These are phyloP conservation scores for Sinocyclocheilus anshuiensis DNA, from an alignment of 2,113 vertebrate species.

Conservation along the genomic window DNA sequence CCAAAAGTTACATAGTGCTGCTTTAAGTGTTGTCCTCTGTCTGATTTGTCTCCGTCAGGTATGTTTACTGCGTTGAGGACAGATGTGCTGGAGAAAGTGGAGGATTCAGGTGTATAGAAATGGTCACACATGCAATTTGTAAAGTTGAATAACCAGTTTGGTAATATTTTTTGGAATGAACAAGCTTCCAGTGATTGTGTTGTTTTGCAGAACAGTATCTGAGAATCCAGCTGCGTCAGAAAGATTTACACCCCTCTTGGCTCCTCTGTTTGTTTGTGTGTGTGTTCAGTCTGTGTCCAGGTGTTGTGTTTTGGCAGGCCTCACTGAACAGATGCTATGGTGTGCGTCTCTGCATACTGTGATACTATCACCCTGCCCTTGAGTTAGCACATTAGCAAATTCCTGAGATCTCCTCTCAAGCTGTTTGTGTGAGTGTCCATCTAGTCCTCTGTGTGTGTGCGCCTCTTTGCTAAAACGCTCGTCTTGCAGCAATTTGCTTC, in stretches of 20 bases:
- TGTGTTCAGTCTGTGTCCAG: constrained; percentile 6
- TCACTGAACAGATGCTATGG: constrained; percentile 22
- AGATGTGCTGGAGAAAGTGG: constrained; percentile 62
- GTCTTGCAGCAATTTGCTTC: neutral
- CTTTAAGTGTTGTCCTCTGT: neutral
- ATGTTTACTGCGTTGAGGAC: constrained; percentile 65
- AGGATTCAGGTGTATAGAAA: constrained; percentile 45
- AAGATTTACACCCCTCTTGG: neutral
- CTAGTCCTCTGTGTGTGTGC: neutral
- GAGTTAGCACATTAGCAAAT: constrained; percentile 20
- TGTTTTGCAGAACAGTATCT: constrained; percentile 15
- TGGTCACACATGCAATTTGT: neutral
- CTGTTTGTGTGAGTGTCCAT: constrained; percentile 18
- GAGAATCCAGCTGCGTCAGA: neutral
- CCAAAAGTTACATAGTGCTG: too few species aligned
- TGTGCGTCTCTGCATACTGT: constrained; percentile 16
- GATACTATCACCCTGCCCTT: constrained; percentile 10
- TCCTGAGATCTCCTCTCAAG: neutral
- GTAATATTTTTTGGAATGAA: neutral
- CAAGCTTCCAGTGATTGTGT: neutral
- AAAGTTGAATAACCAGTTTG: neutral
- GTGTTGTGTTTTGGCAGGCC: constrained; percentile 22
- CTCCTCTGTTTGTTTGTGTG: neutral
- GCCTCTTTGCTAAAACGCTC: neutral
- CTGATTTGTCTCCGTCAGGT: constrained; percentile 61